Conservation (phyloP, 2,888 invertebrate species). For the Lochmaea capreae region DNA sequence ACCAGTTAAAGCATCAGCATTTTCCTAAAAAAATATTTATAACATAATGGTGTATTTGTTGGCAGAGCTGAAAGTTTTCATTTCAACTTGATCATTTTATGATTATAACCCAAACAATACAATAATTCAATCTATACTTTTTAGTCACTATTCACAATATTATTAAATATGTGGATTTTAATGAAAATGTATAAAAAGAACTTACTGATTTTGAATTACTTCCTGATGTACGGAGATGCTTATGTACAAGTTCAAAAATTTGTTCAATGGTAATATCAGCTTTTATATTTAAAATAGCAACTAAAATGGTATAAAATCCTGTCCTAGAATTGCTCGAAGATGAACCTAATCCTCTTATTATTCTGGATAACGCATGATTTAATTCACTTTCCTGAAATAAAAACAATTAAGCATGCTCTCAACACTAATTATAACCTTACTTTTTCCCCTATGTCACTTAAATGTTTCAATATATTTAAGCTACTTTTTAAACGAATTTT, state of each 20-base stretch:
- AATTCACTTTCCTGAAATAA: slow-evolving; percentile 71
- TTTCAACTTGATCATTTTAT: not conserved
- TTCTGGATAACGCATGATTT: slow-evolving; percentile 75
- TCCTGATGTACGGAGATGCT: slow-evolving; percentile 73
- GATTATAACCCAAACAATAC: no score
- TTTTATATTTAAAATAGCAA: slow-evolving; percentile 70
- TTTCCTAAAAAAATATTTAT: slow-evolving; percentile 70
- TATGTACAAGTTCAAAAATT: slow-evolving; percentile 72
- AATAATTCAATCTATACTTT: no score
- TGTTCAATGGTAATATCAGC: slow-evolving; percentile 67
- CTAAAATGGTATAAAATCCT: slow-evolving; percentile 78
- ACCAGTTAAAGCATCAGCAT: slow-evolving; percentile 78
- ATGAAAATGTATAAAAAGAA: slow-evolving; percentile 38
- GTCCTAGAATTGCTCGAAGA: slow-evolving; percentile 73
- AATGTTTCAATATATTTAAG: slow-evolving; percentile 63
- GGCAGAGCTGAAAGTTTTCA: not conserved
- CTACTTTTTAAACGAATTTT: slow-evolving; percentile 64
- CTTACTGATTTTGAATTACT: slow-evolving; percentile 77
- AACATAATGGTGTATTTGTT: slow-evolving; percentile 30
- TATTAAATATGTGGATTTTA: no score
- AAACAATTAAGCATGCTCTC: slow-evolving; percentile 38
- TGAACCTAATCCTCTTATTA: slow-evolving; percentile 80
- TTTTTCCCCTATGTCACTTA: slow-evolving; percentile 58
- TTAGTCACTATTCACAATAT: no score
- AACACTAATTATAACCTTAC: slow-evolving; percentile 59